Conservation (phyloP, 2,113 vertebrate genomes). For the Junco hyemalis region DNA sequence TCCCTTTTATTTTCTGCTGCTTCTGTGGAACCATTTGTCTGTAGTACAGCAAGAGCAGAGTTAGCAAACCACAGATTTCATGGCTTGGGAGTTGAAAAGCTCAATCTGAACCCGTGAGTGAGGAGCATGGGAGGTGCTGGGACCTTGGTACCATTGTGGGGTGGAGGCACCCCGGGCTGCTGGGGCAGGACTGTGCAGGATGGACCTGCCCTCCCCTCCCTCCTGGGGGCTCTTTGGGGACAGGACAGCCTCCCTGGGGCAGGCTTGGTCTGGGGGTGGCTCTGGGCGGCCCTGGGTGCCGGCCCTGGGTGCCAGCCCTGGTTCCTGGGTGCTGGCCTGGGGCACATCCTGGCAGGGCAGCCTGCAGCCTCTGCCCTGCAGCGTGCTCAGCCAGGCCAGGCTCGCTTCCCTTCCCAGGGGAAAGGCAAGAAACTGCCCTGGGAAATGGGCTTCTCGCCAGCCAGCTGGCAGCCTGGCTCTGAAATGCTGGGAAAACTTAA, state of each 20-base stretch:
- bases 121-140: neutral
- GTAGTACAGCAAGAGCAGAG: neutral
- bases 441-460: neutral
- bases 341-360: rapidly evolving
- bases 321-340: neutral
- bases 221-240: neutral
- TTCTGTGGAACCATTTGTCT: neutral
- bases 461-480: neutral
- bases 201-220: neutral
- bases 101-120: rapidly evolving
- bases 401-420: neutral
- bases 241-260: too few species aligned
- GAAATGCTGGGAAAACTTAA: neutral
- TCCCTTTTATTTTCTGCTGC: neutral
- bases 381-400: rapidly evolving
- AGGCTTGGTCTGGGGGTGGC: neutral
- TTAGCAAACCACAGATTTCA: neutral
- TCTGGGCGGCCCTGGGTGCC: neutral
- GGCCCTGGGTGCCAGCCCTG: neutral
- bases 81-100: neutral
- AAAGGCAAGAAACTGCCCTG: neutral
- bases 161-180: rapidly evolving
- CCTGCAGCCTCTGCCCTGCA: neutral
- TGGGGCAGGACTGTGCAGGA: neutral
- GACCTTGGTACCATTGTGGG: rapidly evolving